These are phyloP conservation scores for Quiscalus mexicanus DNA, from an alignment of 2,113 vertebrate species.

Conservation along the genomic window DNA sequence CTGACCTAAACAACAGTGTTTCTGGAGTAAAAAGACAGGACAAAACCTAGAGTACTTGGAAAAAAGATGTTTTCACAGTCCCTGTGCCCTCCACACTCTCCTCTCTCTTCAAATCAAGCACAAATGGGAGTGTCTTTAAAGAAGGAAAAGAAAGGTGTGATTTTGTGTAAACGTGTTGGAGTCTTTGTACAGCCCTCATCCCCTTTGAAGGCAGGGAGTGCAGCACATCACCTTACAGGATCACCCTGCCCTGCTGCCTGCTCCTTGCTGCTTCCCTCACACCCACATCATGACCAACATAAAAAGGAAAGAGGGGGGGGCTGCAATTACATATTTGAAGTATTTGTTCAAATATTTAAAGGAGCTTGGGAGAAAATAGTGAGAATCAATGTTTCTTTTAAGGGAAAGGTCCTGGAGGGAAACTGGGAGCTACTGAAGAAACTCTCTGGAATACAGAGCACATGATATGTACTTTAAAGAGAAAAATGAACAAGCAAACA, in stretches of 20 bases:
- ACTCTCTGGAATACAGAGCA: background rate
- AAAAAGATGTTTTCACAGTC: background rate
- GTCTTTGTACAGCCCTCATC: background rate
- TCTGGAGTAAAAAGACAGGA: background rate
- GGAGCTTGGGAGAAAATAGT: fast-evolving
- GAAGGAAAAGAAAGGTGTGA: background rate
- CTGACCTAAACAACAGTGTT: background rate
- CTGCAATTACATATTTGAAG: background rate
- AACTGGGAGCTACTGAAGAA: background rate
- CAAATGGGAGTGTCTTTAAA: no score
- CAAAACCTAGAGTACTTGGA: no score
- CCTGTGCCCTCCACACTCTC: background rate
- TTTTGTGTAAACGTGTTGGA: fast-evolving
- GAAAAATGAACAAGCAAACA: background rate
- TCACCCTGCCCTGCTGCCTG: background rate
- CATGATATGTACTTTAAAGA: background rate
- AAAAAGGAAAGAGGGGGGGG: background rate
- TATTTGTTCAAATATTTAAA: background rate
- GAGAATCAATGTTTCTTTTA: background rate
- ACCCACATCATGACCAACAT: fast-evolving
- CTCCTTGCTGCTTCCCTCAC: background rate
- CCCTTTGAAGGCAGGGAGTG: background rate
- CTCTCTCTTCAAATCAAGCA: background rate
- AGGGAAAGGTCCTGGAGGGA: background rate
- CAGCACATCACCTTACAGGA: background rate